A percentile compares a stretch with the other conserved stretches of the same genome.
Conservation (phyloP, 2,888 invertebrate species). For the Amorpha juglandis region DNA sequence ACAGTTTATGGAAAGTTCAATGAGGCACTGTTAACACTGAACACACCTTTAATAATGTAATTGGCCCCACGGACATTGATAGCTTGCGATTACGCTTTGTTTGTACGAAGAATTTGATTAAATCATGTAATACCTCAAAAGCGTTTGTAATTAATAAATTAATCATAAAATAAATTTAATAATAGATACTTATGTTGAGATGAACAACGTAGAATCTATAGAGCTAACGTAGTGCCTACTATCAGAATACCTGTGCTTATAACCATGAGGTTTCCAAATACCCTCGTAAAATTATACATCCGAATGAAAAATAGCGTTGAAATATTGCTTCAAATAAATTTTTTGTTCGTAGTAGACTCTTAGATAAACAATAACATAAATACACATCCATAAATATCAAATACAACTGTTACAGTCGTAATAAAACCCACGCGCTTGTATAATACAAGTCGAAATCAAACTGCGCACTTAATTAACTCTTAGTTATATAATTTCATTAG, state of each 20-base stretch:
- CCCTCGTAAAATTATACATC: not conserved
- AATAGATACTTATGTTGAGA: not conserved
- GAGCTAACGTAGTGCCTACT: not conserved
- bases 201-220: not conserved
- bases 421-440: slow-evolving; percentile 14
- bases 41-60: slow-evolving; percentile 12
- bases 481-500: slow-evolving; percentile 31
- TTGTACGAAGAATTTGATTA: not conserved
- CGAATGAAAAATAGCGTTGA: not conserved
- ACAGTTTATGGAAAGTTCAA: slow-evolving; percentile 5
- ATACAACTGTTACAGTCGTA: slow-evolving; percentile 21
- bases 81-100: not conserved
- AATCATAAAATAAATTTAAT: not conserved
- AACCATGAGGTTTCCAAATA: not conserved
- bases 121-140: not conserved
- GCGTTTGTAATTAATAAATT: too few species aligned
- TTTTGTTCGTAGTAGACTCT: slow-evolving; percentile 7
- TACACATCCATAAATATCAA: slow-evolving; percentile 12
- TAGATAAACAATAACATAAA: slow-evolving; percentile 1
- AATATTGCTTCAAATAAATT: not conserved
- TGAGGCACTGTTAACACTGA: slow-evolving; percentile 8
- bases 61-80: not conserved
- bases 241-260: not conserved
- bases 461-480: slow-evolving; percentile 30
- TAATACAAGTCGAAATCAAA: slow-evolving; percentile 26